Evolutionary conservation across 2,113 vertebrate genomes (phyloP), one percentile per base, ranked within the genome.

Genomic region (Apodemus sylvaticus): DNA sequence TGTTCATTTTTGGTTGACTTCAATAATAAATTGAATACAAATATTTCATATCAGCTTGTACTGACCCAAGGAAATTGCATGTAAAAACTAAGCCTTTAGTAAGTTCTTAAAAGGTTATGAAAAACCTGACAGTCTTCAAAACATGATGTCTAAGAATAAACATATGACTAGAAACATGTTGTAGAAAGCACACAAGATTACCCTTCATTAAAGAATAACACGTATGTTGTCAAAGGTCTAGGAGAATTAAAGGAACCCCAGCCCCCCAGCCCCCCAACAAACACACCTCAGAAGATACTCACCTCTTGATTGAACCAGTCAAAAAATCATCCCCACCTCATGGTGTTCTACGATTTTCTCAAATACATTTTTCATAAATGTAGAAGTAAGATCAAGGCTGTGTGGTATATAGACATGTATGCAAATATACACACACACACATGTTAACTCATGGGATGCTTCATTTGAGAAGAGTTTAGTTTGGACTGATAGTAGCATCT

Each of bases 71-170:
- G 45, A 85, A 89, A 77, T 1, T 81, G 93, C n/a, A 94, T 88
- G 81, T 89, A 55, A 95, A 92, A 92, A 58, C 76, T 70, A 93
- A 92, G 22, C 92, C 91, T 93, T 94, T 93, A 83, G 58, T 82
- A 86, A 89, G 45, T 92, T 95, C 60, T 95, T 92, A 53, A 93
- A 95, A 89, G 17, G n/a, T 58, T 91, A 34, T 73, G 34, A 62
- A 91, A 94, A 85, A n/a, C 36, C 19, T 76, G 95, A 81, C 20
- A 66, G 36, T 5, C 36, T 77, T 36, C 55, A 2, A 77, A 83
- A 17, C 29, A 83, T 34, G 91, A 62, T 86, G 10, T 74, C 45
- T 64, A 97, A 87, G 89, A 93, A 82, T 48, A 92, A 96, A 86
- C 81, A 86, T 71, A 74, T 97, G 26, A 77, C 64, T 94, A 93